These are phyloP conservation scores for Ceyx margarethae DNA, from an alignment of 2,113 vertebrate genomes.

Conservation along the genomic window DNA sequence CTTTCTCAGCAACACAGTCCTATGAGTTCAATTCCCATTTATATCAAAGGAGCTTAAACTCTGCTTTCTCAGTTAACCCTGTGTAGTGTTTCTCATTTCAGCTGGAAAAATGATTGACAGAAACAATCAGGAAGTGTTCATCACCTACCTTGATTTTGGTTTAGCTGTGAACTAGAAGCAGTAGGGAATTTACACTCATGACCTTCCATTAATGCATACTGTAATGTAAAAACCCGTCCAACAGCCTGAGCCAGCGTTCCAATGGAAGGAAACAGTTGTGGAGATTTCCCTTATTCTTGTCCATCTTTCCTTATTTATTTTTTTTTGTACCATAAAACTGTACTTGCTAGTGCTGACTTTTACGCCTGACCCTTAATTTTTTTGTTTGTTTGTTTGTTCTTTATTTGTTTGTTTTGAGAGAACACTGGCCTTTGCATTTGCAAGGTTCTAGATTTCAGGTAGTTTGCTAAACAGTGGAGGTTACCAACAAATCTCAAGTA, in stretches of 20 bases:
- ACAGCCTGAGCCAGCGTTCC: neutral
- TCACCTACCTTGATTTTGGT: slow-evolving; percentile 18
- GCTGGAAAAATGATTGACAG: slow-evolving; percentile 59
- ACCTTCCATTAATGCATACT: slow-evolving; percentile 44
- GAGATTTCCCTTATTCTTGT: neutral
- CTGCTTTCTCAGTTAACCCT: slow-evolving; percentile 53
- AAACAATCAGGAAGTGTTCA: slow-evolving; percentile 59
- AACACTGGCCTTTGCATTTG: neutral
- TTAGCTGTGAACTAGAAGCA: slow-evolving; percentile 45
- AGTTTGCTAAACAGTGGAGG: neutral
- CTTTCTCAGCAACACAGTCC: neutral
- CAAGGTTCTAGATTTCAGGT: neutral
- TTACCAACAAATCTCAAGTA: neutral
- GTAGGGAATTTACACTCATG: slow-evolving; percentile 36
- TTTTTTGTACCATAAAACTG: neutral
- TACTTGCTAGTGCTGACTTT: neutral
- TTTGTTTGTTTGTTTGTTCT: too few relatives aligned
- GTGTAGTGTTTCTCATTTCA: slow-evolving; percentile 55
- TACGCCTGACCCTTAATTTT: neutral
- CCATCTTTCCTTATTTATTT: neutral
- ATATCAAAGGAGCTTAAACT: slow-evolving; percentile 1
- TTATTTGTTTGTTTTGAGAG: too few relatives aligned
- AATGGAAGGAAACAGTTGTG: neutral
- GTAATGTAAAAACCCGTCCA: neutral
- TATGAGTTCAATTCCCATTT: slow-evolving; percentile 16